These are phyloP conservation scores for Ornithorhynchus anatinus DNA, from an alignment of 2,113 vertebrate genomes.

Conservation along the genomic window DNA sequence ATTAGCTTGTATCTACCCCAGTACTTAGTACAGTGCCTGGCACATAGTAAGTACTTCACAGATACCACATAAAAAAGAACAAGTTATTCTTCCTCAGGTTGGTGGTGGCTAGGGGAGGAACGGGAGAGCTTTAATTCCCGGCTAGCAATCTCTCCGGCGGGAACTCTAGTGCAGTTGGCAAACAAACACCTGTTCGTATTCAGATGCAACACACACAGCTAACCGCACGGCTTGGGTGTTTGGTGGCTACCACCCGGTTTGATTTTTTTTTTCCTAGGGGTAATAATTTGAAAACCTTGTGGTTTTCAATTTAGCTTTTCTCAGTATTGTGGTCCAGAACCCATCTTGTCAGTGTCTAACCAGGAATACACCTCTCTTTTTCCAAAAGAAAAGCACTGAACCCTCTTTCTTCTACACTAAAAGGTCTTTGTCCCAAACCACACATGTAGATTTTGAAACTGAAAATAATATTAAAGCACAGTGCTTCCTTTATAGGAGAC, in stretches of 20 bases:
- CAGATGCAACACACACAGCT: background rate
- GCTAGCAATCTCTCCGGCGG: background rate
- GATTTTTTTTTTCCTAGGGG: slow-evolving; percentile 21
- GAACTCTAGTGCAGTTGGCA: background rate
- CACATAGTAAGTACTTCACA: too few relatives aligned
- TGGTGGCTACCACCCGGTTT: background rate
- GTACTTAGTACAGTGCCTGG: too few relatives aligned
- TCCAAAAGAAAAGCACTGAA: slow-evolving; percentile 67
- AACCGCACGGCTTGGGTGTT: background rate
- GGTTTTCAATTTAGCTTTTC: slow-evolving; percentile 42
- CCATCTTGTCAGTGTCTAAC: slow-evolving; percentile 63
- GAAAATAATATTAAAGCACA: slow-evolving; percentile 79
- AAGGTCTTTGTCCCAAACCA: slow-evolving; percentile 81
- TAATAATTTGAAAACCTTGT: slow-evolving; percentile 47
- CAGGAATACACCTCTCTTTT: slow-evolving; percentile 52
- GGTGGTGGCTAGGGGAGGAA: background rate
- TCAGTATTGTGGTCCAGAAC: slow-evolving; percentile 20
- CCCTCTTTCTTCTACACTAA: slow-evolving; percentile 76
- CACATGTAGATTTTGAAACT: slow-evolving; percentile 79
- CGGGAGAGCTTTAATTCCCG: background rate
- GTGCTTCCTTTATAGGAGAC: slow-evolving; percentile 74
- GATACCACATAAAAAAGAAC: too few relatives aligned
- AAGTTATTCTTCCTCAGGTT: background rate
- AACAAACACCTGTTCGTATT: slow-evolving; percentile 52
- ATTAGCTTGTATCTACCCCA: too few relatives aligned